Percentiles rank a stretch among this genome's conserved stretches.
Conservation (phyloP, 2,888 invertebrate species). For the Diaphora mendica region DNA sequence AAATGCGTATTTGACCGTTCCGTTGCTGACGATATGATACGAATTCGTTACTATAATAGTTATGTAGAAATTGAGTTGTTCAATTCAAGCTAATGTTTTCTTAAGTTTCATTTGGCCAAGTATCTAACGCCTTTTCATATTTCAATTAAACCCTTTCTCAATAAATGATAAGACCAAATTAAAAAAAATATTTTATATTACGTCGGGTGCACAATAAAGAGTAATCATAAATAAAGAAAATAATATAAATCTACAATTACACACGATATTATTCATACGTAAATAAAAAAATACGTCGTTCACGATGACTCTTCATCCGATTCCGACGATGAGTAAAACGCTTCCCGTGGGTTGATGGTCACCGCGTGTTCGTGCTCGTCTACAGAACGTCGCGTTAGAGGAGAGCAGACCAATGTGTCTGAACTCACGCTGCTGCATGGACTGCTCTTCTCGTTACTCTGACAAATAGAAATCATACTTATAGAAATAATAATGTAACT, state of each 20-base stretch:
- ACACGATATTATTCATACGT: slow-evolving; percentile 54
- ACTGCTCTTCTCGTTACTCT: slow-evolving; percentile 36
- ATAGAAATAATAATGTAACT: background rate
- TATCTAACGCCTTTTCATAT: too few species aligned
- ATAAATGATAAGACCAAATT: background rate
- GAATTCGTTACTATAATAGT: too few species aligned
- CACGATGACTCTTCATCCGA: slow-evolving; percentile 57
- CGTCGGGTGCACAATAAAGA: slow-evolving; percentile 5
- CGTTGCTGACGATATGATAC: too few species aligned
- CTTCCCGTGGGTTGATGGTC: slow-evolving; percentile 70
- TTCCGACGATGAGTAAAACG: slow-evolving; percentile 70
- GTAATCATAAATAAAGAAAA: slow-evolving; percentile 13
- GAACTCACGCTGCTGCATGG: slow-evolving; percentile 70
- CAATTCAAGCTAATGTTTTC: too few species aligned
- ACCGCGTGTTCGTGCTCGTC: slow-evolving; percentile 25
- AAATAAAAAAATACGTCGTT: slow-evolving; percentile 31
- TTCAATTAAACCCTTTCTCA: background rate
- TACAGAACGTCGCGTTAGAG: slow-evolving; percentile 52
- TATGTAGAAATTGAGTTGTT: too few species aligned
- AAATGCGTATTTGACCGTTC: too few species aligned
- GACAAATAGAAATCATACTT: background rate
- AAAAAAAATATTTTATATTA: slow-evolving; percentile 4
- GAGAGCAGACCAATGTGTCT: slow-evolving; percentile 75
- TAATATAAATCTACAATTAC: slow-evolving; percentile 47
- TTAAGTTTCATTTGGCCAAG: too few species aligned